Evolutionary conservation across 2,888 invertebrate species (phyloP), one percentile per base, ranked within the genome.

Genomic region (Conistra vaccinii): DNA sequence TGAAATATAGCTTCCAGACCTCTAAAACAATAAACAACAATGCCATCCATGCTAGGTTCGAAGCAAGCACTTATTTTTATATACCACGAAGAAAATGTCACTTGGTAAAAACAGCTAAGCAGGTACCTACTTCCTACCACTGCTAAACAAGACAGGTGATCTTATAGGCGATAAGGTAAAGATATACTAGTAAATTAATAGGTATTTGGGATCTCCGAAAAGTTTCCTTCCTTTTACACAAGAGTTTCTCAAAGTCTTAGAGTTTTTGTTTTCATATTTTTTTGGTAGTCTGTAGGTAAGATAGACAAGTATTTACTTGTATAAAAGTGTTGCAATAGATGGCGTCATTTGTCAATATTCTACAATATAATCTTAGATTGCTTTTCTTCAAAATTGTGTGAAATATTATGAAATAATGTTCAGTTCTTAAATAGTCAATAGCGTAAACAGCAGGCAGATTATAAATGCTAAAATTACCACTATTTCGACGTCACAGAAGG

Each of bases 371-470:
- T 78, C 61, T 55, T 26, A 61, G 53, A 76, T 69, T 12, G 35
- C 5, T 29, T 60, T 55, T 5, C 26, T 17, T 32, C 14, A n/a
- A 29, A 45, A n/a, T 9, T 20, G 12, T 53, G 20, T 45, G 57
- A 62, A 79, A 80, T 61, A 61, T 80, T 55, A 61, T 55, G 75
- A 66, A 76, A 76, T 42, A 65, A 17, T 74, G 1, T n/a, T 62
- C 23, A 17, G 0, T 29, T 42, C 7, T 23, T 32, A 4, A 32
- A 48, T n/a, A 32, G n/a, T 20, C n/a, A 53, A 26, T 9, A 72
- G 17, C 10, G 14, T 42, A 10, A 32, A 35, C 3, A 32, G 1
- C 32, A 62, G 0, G 1, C 3, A 2, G 23, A 0, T 23, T 39
- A 26, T 17, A 3, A 29, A 20, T 58, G 29, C 7, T 7, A 53